Evolutionary conservation across 2,888 invertebrate genomes (phyloP), one percentile per base, ranked within the genome.

Genomic region (Polydesmus complanatus): DNA sequence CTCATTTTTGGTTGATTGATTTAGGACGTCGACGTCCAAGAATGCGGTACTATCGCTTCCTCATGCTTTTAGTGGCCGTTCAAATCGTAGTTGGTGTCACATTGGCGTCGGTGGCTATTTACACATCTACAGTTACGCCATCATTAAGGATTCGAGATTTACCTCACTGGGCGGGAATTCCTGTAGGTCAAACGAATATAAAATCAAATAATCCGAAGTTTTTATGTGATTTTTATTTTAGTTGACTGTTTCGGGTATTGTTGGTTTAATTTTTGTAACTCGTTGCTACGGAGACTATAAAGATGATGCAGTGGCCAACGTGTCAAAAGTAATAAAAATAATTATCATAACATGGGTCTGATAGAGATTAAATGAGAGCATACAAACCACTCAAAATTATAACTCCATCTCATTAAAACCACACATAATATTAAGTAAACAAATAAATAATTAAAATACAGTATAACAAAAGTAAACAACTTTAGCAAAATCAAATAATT

Each of bases 81-180:
- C 78, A 81, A 69, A 72, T 78, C 60, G 71, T 81, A 61, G 68
- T 81, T 54, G 83, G 82, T 23, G 66, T 79, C 21, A 73, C 78
- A 54, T 72, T 83, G 58, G 76, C 78, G 58, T 75, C 78, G 22
- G 67, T 83, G 57, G 77, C 82, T 0, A 71, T 79, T 54, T 82
- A 81, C 80, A 74, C 82, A 63, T 72, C 81, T 21, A 67, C 81
- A 25, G 79, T 81, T 77, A 77, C 81, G 19, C 82, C 82, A 3
- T 78, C 79, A 69, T 75, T 82, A 22, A 75, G 78, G 59, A 71
- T 78, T 61, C 73, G 77, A 64, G 80, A 83, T 67, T 81, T 81
- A 73, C 83, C 83, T 1, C 82, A 80, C 67, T 81, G 82, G 80
- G 82, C 82, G 68, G 83, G 80, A 49, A 72, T 81, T 68, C 79